phyloP scores from a whole-genome alignment of 2,797 vertebrate species.

The Sebastes hopkinsi region DNA sequence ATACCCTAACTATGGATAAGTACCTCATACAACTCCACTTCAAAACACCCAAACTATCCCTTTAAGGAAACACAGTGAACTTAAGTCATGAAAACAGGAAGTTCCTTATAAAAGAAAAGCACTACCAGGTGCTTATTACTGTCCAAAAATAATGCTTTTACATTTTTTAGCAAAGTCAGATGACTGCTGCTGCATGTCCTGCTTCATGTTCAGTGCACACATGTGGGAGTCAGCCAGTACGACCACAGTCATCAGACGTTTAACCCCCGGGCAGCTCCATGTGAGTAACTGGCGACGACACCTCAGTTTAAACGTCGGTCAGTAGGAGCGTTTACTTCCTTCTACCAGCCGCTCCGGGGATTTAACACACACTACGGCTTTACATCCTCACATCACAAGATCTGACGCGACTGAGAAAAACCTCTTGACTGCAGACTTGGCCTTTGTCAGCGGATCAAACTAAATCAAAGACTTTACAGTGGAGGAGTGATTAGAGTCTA shows the following conservation, averaged over 20 bases:
- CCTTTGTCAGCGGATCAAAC: slow-evolving; percentile 16
- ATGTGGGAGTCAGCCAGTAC: slow-evolving; percentile 17
- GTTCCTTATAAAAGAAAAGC: neutral
- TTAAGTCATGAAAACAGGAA: neutral
- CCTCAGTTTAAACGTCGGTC: neutral
- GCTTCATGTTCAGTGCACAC: neutral
- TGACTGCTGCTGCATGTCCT: neutral
- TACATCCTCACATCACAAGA: slow-evolving; percentile 37
- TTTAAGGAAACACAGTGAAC: neutral
- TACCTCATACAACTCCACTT: too few relatives aligned
- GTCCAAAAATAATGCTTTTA: neutral
- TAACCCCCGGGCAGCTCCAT: slow-evolving; percentile 21
- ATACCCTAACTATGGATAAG: too few relatives aligned
- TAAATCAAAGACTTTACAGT: slow-evolving; percentile 7
- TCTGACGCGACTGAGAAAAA: neutral
- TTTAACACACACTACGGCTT: slow-evolving; percentile 34
- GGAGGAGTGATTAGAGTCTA: neutral
- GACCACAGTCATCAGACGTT: slow-evolving; percentile 18
- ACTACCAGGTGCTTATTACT: neutral
- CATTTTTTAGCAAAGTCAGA: slow-evolving; percentile 5
- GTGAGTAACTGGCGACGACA: slow-evolving; percentile 18
- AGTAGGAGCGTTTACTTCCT: neutral
- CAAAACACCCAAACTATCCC: too few relatives aligned
- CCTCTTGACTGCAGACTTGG: neutral
- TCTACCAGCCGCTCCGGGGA: neutral